Conservation (phyloP, 2,888 invertebrate genomes). For the Drosophila hamatofila region DNA sequence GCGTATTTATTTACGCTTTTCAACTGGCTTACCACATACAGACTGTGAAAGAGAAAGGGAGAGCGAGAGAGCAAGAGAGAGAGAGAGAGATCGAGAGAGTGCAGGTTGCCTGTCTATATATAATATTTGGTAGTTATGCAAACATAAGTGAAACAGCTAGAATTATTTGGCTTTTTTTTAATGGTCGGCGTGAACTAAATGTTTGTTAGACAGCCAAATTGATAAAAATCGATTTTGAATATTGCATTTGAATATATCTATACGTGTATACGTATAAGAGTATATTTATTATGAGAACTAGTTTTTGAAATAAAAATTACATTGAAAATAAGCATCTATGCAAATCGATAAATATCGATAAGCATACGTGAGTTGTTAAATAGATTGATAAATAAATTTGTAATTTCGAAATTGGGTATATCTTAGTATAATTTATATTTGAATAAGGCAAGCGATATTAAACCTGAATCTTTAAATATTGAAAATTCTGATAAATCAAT, state of each 20-base stretch:
- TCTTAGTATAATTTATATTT: too few species aligned
- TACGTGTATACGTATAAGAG: too few species aligned
- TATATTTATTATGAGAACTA: too few species aligned
- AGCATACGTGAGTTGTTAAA: background rate
- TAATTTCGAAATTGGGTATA: too few species aligned
- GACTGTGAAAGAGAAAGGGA: background rate
- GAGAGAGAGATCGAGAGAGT: background rate
- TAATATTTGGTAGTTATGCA: background rate
- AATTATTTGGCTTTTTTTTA: background rate
- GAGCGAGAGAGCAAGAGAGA: background rate
- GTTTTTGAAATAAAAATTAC: too few species aligned
- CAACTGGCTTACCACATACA: conserved; percentile 41
- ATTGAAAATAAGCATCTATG: too few species aligned
- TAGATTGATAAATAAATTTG: background rate
- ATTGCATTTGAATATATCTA: background rate
- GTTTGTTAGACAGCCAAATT: background rate
- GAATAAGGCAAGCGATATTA: too few species aligned
- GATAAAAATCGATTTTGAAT: background rate
- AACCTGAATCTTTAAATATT: too few species aligned
- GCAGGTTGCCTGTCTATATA: background rate
- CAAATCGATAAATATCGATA: background rate
- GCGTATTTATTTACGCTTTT: conserved; percentile 72
- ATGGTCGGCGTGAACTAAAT: background rate
- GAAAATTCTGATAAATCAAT: background rate
- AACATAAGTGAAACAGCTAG: background rate